Evolutionary conservation across 1,140 invertebrate species (phyloP).

Genomic region (Saccostrea echinata): DNA sequence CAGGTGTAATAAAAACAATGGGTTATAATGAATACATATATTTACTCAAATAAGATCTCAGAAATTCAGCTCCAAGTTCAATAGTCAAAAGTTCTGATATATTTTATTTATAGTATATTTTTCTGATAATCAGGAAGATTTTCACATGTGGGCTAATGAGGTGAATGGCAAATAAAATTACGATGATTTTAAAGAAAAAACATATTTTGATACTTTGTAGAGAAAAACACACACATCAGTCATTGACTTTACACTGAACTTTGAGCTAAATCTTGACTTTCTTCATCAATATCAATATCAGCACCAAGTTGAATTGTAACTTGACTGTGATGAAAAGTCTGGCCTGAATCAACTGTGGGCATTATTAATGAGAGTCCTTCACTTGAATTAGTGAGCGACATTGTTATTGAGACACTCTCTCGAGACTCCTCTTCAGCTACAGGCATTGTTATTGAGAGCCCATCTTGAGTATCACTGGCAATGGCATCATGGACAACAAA

Average conservation of each 20-base stretch:
- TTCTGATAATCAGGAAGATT: neutral
- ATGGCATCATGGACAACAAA: neutral
- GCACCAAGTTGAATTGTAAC: neutral
- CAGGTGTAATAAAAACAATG: neutral
- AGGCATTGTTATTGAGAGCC: neutral
- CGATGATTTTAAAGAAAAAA: neutral
- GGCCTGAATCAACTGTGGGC: neutral
- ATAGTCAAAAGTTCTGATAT: neutral
- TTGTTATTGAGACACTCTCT: neutral
- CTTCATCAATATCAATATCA: neutral
- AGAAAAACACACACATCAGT: neutral
- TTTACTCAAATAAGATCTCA: neutral
- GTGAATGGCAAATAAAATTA: neutral
- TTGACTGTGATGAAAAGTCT: neutral
- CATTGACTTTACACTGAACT: conserved; percentile 3
- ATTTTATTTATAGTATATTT: neutral
- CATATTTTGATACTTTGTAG: neutral
- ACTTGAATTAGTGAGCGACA: too few species aligned
- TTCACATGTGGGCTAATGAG: too few species aligned
- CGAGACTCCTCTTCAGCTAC: neutral
- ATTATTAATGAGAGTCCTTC: too few species aligned
- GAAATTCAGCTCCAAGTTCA: neutral
- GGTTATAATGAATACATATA: neutral
- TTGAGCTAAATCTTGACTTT: conserved; percentile 12
- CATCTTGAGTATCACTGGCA: neutral